Conservation (phyloP, 2,113 vertebrate genomes). For the Scolopax mira region DNA sequence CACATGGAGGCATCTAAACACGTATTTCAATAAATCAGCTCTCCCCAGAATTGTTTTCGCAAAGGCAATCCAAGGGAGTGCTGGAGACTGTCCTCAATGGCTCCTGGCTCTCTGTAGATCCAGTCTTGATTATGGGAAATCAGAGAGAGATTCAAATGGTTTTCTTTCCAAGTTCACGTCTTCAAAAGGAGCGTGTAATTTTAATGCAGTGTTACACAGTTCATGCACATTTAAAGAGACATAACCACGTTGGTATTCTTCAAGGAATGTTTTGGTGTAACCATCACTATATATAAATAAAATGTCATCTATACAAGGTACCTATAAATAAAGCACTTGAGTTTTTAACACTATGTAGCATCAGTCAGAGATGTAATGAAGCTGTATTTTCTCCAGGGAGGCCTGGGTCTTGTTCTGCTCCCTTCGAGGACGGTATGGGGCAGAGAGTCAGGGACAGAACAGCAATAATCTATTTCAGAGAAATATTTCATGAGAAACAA, state of each 20-base stretch:
- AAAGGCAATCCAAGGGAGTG: too few species aligned
- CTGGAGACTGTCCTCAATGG: accelerated
- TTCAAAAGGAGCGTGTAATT: not conserved
- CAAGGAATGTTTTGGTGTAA: not conserved
- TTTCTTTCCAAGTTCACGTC: not conserved
- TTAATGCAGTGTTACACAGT: not conserved
- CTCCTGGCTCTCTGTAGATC: not conserved
- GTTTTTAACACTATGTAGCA: not conserved
- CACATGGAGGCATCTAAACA: not conserved
- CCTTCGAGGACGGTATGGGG: accelerated
- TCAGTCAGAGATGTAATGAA: not conserved
- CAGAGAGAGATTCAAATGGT: not conserved
- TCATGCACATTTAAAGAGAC: not conserved
- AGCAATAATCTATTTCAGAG: too few species aligned
- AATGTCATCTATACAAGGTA: not conserved
- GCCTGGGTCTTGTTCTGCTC: not conserved
- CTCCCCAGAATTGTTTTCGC: not conserved
- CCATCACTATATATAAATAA: not conserved
- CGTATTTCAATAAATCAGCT: not conserved
- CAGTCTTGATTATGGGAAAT: not conserved
- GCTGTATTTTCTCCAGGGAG: not conserved
- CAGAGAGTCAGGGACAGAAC: not conserved
- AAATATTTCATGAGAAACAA: too few species aligned
- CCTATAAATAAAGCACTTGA: not conserved
- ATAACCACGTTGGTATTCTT: not conserved